Percentiles rank a stretch among this genome's conserved stretches.
These are phyloP conservation scores for Cariama cristata DNA, from an alignment of 2,113 vertebrate species.

Conservation along the genomic window DNA sequence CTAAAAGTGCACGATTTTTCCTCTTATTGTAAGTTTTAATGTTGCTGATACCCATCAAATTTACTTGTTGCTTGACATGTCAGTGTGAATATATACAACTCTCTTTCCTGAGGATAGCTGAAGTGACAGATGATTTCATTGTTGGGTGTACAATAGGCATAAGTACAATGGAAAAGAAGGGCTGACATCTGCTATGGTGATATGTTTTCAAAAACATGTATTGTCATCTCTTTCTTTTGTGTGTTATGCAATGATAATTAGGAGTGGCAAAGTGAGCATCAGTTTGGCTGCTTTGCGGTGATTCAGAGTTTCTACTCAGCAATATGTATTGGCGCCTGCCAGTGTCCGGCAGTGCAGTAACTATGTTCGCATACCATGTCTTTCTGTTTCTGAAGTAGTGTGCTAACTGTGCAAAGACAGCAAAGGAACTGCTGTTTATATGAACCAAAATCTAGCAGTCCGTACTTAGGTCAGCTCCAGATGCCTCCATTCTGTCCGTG, in stretches of 20 bases:
- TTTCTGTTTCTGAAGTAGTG: neutral
- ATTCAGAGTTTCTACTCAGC: neutral
- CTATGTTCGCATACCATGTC: neutral
- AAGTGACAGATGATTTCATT: constrained; percentile 55
- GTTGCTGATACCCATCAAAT: neutral
- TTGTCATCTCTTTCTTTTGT: constrained; percentile 2
- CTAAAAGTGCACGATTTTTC: neutral
- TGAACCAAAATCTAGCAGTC: neutral
- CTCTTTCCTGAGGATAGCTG: constrained; percentile 20
- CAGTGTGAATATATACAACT: constrained; percentile 26
- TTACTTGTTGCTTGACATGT: constrained; percentile 29
- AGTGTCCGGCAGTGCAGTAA: neutral
- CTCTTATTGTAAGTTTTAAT: neutral
- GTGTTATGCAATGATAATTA: constrained; percentile 9
- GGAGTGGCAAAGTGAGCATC: constrained; percentile 41
- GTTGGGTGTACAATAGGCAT: constrained; percentile 21
- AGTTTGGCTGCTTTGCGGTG: neutral
- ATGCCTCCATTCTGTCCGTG: neutral
- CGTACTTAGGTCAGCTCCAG: neutral
- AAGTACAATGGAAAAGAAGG: constrained; percentile 33
- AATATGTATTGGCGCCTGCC: neutral
- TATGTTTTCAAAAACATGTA: constrained; percentile 28
- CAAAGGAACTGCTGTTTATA: neutral
- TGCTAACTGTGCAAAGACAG: neutral
- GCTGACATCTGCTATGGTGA: constrained; percentile 15